phyloP scores from a whole-genome alignment of 2,888 invertebrate species.

The Pandemis heparana region DNA sequence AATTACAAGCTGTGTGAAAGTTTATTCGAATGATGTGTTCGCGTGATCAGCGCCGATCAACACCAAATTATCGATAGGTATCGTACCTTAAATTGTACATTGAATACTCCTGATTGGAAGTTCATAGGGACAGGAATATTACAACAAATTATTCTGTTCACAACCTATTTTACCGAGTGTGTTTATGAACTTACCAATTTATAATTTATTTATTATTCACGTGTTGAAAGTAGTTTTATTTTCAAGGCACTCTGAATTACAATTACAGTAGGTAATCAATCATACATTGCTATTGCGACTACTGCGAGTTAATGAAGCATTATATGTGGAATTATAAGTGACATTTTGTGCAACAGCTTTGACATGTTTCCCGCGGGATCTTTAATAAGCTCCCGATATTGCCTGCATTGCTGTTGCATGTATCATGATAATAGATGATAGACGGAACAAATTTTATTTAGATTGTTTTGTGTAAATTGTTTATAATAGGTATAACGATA shows the following conservation, averaged over 20 bases:
- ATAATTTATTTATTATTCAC: constrained; percentile 26
- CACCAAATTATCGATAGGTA: constrained; percentile 65
- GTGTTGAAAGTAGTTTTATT: constrained; percentile 3
- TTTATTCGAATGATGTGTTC: constrained; percentile 63
- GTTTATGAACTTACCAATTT: constrained; percentile 9
- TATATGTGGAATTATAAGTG: background rate
- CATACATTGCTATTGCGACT: background rate
- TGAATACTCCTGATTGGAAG: constrained; percentile 58
- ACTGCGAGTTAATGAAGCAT: background rate
- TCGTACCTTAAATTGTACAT: constrained; percentile 58
- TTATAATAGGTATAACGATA: too few species aligned
- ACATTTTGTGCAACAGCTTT: background rate
- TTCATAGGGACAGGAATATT: constrained; percentile 59
- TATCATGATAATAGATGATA: too few species aligned
- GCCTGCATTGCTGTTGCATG: too few species aligned
- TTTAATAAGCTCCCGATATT: too few species aligned
- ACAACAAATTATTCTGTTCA: constrained; percentile 38
- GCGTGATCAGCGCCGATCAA: constrained; percentile 65
- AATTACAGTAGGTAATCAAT: background rate
- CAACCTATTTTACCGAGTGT: constrained; percentile 15
- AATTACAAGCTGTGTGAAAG: constrained; percentile 37
- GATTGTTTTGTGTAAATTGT: too few species aligned
- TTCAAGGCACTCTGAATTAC: background rate
- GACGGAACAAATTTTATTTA: too few species aligned
- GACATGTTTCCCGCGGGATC: too few species aligned